Evolutionary conservation across 1,140 invertebrate genomes (phyloP).

Genomic region (Bombus sibiricus): DNA sequence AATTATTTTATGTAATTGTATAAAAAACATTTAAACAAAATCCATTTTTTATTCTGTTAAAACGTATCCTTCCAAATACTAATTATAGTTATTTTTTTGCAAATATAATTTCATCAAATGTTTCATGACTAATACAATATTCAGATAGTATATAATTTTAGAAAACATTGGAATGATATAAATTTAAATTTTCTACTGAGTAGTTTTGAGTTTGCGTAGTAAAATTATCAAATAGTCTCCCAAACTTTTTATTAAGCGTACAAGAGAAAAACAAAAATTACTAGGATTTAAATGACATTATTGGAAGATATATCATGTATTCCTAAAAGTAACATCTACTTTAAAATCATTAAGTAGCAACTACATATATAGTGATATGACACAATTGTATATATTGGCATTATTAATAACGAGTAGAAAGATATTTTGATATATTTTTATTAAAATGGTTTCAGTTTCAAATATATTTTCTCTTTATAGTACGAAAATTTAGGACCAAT

Average conservation of each 20-base stretch:
- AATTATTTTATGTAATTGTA: background rate
- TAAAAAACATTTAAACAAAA: background rate
- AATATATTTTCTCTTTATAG: background rate
- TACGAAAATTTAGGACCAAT: slow-evolving; percentile 20
- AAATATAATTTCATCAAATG: background rate
- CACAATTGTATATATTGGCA: background rate
- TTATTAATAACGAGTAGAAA: background rate
- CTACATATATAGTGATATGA: background rate
- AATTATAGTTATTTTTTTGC: background rate
- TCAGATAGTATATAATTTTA: background rate
- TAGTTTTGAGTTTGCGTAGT: background rate
- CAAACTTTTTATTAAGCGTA: background rate
- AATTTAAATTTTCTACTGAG: background rate
- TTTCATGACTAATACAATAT: background rate
- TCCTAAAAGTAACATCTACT: background rate
- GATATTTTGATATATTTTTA: background rate
- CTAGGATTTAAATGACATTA: background rate
- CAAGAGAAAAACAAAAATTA: slow-evolving; percentile 3
- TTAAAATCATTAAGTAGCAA: background rate
- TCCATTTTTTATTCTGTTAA: background rate
- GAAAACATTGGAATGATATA: background rate
- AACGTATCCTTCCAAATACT: background rate
- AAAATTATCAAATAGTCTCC: background rate
- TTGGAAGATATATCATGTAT: background rate
- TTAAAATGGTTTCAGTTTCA: background rate